Conservation (phyloP, 1,140 invertebrate genomes). For the Drosophila insularis region DNA sequence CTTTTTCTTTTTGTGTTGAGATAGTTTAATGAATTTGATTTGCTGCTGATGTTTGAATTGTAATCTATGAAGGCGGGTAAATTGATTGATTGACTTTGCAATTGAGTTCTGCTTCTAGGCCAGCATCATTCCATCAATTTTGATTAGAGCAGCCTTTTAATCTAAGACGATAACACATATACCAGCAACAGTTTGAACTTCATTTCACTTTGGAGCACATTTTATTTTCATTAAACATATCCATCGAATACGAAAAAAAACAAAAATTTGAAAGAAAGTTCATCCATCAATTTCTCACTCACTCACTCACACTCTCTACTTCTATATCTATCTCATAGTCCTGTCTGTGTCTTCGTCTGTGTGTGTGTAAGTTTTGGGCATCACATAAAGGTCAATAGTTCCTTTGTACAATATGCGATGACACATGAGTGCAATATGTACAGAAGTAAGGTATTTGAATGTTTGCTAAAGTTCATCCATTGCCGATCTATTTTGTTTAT, state of each 20-base stretch:
- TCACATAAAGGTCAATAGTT: background rate
- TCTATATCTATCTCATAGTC: background rate
- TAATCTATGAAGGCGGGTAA: constrained; percentile 10
- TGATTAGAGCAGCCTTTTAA: constrained; percentile 38
- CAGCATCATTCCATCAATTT: constrained; percentile 54
- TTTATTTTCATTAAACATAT: constrained; percentile 28
- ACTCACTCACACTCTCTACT: background rate
- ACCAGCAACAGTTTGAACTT: constrained; percentile 34
- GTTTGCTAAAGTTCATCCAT: background rate
- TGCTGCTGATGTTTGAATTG: constrained; percentile 2
- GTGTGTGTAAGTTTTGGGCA: background rate
- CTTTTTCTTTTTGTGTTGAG: too few species aligned
- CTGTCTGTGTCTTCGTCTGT: constrained; percentile 12
- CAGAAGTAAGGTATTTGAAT: background rate
- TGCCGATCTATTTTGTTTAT: background rate
- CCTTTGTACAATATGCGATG: constrained; percentile 5
- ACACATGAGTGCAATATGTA: background rate
- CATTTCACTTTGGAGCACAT: constrained; percentile 26
- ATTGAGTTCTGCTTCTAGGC: background rate
- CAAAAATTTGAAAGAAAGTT: constrained; percentile 18
- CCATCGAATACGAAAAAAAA: background rate
- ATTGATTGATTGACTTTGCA: constrained; percentile 34
- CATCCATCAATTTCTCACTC: constrained; percentile 47
- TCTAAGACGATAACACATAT: background rate
- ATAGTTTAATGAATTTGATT: background rate